These are phyloP conservation scores for Amazona guildingii DNA, from an alignment of 2,113 vertebrate species.

Conservation along the genomic window DNA sequence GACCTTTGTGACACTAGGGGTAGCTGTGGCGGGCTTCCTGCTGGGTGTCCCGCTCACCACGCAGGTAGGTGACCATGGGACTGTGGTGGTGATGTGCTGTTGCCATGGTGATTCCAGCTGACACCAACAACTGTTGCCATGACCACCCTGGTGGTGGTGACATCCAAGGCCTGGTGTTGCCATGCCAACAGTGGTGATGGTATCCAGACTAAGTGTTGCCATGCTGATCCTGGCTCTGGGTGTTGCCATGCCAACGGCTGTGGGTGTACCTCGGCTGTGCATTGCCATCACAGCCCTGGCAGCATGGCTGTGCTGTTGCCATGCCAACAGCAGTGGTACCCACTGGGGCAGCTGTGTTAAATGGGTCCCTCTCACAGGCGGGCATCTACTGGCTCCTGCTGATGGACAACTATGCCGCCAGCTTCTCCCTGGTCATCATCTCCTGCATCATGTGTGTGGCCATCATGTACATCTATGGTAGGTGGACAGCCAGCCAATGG, in stretches of 20 bases:
- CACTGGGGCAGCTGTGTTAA: neutral
- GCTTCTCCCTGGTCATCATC: slow-evolving; percentile 96
- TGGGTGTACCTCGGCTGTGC: rapidly evolving
- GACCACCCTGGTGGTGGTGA: neutral
- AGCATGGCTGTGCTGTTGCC: rapidly evolving
- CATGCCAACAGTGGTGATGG: neutral
- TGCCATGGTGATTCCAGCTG: neutral
- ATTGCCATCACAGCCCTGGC: neutral
- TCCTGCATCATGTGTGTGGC: slow-evolving; percentile 98
- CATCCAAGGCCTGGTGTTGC: neutral
- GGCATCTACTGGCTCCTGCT: slow-evolving; percentile 97
- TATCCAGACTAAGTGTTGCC: neutral
- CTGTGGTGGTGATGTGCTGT: rapidly evolving
- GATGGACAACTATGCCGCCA: slow-evolving; percentile 98
- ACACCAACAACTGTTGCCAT: neutral
- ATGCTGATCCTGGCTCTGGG: neutral
- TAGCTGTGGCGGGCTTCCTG: slow-evolving; percentile 89
- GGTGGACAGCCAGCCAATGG: slow-evolving; percentile 39
- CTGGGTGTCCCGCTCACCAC: slow-evolving; percentile 93
- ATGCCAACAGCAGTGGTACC: rapidly evolving
- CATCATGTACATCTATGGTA: slow-evolving; percentile 97
- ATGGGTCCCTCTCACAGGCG: slow-evolving; percentile 75
- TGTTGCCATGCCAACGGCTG: rapidly evolving
- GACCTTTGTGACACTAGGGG: slow-evolving; percentile 86
- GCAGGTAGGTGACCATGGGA: slow-evolving; percentile 70